These are phyloP conservation scores for Labrus mixtus DNA, from an alignment of 2,113 vertebrate species.

Conservation along the genomic window DNA sequence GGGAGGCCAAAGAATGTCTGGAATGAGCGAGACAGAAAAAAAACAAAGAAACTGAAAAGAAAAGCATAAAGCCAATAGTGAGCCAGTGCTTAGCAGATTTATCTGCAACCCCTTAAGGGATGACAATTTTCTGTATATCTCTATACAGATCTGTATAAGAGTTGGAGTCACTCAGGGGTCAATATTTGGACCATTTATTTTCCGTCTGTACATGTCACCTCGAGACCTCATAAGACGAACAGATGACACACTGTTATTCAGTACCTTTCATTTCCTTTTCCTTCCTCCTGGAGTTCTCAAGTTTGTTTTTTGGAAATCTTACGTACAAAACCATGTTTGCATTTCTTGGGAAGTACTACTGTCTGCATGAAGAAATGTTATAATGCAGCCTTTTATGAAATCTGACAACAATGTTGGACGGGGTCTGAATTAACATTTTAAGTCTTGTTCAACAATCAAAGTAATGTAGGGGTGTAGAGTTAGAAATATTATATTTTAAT, in stretches of 20 bases:
- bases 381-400: no score
- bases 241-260: constrained; percentile 3
- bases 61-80: constrained; percentile 22
- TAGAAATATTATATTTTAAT: not conserved
- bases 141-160: not conserved
- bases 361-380: no score
- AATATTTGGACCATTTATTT: not conserved
- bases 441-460: not conserved
- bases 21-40: constrained; percentile 50
- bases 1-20: constrained; percentile 67
- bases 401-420: not conserved
- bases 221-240: not conserved
- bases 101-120: constrained; percentile 31
- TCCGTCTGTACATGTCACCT: constrained; percentile 6
- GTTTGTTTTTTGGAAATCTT: no score
- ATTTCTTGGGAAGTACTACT: no score
- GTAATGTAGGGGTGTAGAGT: not conserved
- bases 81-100: constrained; percentile 54
- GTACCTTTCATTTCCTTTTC: not conserved
- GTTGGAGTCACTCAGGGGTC: constrained; percentile 29
- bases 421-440: not conserved
- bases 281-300: not conserved
- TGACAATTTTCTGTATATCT: constrained; percentile 37
- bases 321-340: no score
- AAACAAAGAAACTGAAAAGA: constrained; percentile 52